Percentiles rank a stretch among this genome's conserved stretches.
Conservation (phyloP, 2,113 vertebrate genomes). For the Lota lota region DNA sequence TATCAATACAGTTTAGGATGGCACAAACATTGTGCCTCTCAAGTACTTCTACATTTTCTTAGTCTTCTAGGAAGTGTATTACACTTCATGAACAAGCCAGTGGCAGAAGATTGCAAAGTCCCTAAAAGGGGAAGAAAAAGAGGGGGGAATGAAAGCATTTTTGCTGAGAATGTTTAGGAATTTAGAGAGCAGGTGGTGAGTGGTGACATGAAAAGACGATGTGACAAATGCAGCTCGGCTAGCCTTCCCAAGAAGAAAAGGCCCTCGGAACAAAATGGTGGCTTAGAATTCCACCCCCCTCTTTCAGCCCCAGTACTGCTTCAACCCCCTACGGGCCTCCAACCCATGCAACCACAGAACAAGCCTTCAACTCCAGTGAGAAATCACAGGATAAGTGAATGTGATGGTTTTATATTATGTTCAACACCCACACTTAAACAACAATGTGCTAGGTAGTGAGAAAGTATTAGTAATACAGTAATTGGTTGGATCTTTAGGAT, state of each 20-base stretch:
- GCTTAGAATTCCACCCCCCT: conserved; percentile 53
- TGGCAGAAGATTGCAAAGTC: neutral
- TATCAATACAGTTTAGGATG: no score
- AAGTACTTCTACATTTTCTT: neutral
- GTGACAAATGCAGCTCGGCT: conserved; percentile 72
- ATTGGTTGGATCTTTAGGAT: no score
- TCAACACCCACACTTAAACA: no score
- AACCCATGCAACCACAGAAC: conserved; percentile 20
- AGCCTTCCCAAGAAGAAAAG: conserved; percentile 51
- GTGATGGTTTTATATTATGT: no score
- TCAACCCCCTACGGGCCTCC: neutral
- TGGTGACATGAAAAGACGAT: conserved; percentile 74
- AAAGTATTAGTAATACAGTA: no score
- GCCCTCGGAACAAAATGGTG: conserved; percentile 52
- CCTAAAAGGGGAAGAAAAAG: conserved; percentile 12
- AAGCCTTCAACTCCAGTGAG: no score
- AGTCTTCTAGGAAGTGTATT: neutral
- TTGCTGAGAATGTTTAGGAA: conserved; percentile 73
- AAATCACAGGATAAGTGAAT: no score
- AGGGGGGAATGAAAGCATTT: conserved; percentile 42
- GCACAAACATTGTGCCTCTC: no score
- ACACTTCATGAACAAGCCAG: neutral
- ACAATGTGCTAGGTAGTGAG: no score
- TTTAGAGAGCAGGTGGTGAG: conserved; percentile 78
- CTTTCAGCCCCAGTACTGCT: neutral